Conservation (phyloP, 1,140 invertebrate species). For the Drosophila nigrodunni region DNA sequence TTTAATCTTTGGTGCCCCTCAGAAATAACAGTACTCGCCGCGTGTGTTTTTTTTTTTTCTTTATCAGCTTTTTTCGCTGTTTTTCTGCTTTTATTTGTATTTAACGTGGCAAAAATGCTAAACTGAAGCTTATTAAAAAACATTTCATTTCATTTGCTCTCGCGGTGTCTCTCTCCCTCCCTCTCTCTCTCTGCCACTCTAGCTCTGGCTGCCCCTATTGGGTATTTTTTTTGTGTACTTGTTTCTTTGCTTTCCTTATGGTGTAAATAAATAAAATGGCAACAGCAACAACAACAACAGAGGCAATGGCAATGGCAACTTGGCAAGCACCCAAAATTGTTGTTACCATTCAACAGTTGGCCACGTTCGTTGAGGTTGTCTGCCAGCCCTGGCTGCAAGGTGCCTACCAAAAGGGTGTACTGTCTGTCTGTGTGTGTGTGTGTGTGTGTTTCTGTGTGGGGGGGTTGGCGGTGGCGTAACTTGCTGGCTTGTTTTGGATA, state of each 20-base stretch:
- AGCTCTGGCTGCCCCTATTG: no score
- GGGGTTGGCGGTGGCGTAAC: background rate
- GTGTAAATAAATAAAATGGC: conserved; percentile 67
- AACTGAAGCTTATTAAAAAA: conserved; percentile 50
- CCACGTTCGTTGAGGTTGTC: conserved; percentile 53
- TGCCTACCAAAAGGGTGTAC: background rate
- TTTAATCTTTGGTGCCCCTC: conserved; percentile 2
- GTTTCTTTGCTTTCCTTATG: conserved; percentile 7
- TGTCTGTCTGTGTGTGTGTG: background rate
- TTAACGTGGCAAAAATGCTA: conserved; percentile 14
- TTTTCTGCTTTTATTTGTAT: conserved; percentile 23
- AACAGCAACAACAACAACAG: conserved; percentile 14
- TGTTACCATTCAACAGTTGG: conserved; percentile 73
- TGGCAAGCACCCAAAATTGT: conserved; percentile 52
- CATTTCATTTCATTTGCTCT: conserved; percentile 45
- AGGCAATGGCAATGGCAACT: conserved; percentile 14
- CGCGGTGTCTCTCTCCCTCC: background rate
- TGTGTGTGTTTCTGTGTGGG: no score
- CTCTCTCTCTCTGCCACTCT: background rate
- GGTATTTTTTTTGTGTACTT: background rate
- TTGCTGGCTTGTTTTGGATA: conserved; percentile 52
- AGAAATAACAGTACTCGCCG: background rate
- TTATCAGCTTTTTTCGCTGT: background rate
- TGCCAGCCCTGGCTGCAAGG: conserved; percentile 12
- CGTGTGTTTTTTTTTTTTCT: background rate